Evolutionary conservation across 1,140 invertebrate genomes (phyloP), one percentile per base, ranked within the genome.

Genomic region (Drosophila pandora): DNA sequence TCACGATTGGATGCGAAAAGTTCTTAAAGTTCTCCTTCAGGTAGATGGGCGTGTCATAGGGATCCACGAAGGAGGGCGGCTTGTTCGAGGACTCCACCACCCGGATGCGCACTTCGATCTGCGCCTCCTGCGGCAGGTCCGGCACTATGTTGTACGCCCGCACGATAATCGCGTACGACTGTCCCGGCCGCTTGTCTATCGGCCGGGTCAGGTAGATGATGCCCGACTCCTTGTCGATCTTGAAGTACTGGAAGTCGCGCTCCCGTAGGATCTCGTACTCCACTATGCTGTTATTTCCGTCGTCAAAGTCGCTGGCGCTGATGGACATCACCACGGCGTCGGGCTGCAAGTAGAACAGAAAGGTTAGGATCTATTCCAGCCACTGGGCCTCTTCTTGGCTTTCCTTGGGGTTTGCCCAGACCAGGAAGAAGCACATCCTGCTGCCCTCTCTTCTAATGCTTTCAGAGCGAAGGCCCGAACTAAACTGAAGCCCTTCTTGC

Each of bases 81-180:
- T 97, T 97, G 91, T 97, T 97, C 84, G 96, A 95, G 2, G 96
- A 96, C 83, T 97, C 96, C 1, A 97, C 96, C 17, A 98, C 96
- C 65, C 94, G 93, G 70, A 98, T 96, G 68, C 95, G 94, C 64
- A 98, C 93, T 84, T 95, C 94, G 56, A 96, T 96, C 45, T 93
- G 93, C 71, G 94, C 94, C 64, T 93, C 92, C 83, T 94, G 93
- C 3, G 94, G 93, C 41, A 92, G 92, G 70, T 93, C 92, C 7
- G 65, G 90, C 6, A 96, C 96, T 78, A 94, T 94, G 92, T 98
- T 97, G 30, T 93, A 93, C 1, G 97, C 97, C 41, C 94, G 94
- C 1, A 96, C 96, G 68, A 93, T 94, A 80, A 97, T 93, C 50
- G 93, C 93, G 76, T 97, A 97, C 72, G 94, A 94, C 78, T 95